These are phyloP conservation scores for Poeciliopsis infans DNA, from an alignment of 2,797 vertebrate genomes.

Conservation along the genomic window DNA sequence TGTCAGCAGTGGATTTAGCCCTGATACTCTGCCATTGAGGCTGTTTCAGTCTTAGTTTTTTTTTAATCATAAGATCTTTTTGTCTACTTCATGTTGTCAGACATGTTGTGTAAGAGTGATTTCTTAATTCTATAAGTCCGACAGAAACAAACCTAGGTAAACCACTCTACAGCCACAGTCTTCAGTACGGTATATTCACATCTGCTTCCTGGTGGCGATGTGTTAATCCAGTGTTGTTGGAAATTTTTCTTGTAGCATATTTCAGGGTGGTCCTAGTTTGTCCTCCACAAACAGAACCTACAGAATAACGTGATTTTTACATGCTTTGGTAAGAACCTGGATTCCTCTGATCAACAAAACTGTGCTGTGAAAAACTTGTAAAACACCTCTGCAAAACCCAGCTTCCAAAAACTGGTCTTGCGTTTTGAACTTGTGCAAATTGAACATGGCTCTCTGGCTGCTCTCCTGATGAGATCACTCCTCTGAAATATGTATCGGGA, in stretches of 20 bases:
- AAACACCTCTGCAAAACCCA: not conserved
- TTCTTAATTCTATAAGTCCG: not conserved
- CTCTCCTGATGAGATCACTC: not conserved
- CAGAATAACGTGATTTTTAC: not conserved
- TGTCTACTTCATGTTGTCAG: not conserved
- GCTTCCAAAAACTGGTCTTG: not conserved
- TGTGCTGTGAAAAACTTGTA: not conserved
- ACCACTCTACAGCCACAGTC: not conserved
- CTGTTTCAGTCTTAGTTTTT: not conserved
- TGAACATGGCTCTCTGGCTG: not conserved
- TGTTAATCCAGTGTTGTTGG: not conserved
- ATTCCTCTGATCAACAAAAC: not conserved
- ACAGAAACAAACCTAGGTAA: not conserved
- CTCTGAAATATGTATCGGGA: not conserved
- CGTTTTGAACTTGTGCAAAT: not conserved
- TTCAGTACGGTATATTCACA: not conserved
- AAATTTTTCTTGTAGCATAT: not conserved
- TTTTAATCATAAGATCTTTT: not conserved
- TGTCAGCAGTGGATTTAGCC: not conserved
- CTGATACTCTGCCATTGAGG: not conserved
- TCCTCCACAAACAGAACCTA: not conserved
- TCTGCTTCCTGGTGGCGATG: not conserved
- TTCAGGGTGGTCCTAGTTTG: not conserved
- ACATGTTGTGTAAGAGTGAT: not conserved
- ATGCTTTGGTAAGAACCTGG: not conserved